Base-by-base conservation (phyloP, 2,888 invertebrate species). In the Parapristionchus giblindavisi region DNA sequence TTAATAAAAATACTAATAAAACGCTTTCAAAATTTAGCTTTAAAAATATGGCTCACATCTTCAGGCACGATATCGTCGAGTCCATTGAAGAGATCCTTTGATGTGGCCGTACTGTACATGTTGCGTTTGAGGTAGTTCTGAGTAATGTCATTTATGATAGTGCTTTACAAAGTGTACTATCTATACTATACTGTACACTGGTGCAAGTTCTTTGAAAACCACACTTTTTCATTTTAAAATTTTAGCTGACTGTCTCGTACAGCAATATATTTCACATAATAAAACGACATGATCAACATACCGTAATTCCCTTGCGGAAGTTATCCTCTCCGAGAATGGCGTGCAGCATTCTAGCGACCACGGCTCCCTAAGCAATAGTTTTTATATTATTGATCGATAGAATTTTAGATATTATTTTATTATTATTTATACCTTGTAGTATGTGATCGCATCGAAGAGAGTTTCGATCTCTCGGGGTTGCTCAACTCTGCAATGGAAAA, bases 371-470 rank as follows among this genome's bases (percentile, higher is more conserved):
- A 14, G 24, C 8, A 14, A 21, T 65, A 11, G 14, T 65, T 65
- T 43, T 17, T 38, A 14, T n/a, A n/a, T n/a, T n/a, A n/a, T n/a
- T n/a, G n/a, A n/a, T n/a, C n/a, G n/a, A n/a, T n/a, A n/a, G n/a
- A n/a, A n/a, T n/a, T n/a, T n/a, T n/a, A n/a, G n/a, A n/a, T n/a
- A n/a, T n/a, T n/a, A n/a, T n/a, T n/a, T n/a, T n/a, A 54, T 5
- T 3, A 32, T n/a, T 17, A 27, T 27, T 32, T n/a, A 17, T 0
- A 71, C 94, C 91, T 95, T 96, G 68, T 92, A 93, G 87, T 95
- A 95, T 0, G 94, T 94, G 81, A 95, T 95, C 75, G 92, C 91
- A 87, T 94, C 94, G 85, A 94, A 94, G 32, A 73, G 43, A 4
- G 60, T 48, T 6, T 43, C 48, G 36, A 73, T 73, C 51, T 73